Evolutionary conservation across 2,113 vertebrate species (phyloP).

Genomic region (Arvicanthis niloticus): DNA sequence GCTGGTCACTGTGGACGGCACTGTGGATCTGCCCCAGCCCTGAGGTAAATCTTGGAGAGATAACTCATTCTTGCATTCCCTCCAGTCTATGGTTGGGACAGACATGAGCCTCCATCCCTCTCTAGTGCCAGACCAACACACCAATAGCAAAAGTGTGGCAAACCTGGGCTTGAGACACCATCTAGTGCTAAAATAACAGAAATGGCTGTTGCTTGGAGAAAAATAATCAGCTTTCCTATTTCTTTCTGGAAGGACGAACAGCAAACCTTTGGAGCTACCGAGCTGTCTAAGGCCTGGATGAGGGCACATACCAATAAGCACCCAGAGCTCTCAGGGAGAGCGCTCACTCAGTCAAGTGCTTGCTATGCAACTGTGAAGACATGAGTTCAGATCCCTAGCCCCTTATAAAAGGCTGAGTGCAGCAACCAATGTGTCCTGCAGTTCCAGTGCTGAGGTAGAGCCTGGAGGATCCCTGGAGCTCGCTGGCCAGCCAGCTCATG

Average conservation of each 20-base stretch:
- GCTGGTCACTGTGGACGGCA: neutral
- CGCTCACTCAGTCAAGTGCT: neutral
- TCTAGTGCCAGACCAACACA: neutral
- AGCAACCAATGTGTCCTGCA: neutral
- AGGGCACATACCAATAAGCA: no score
- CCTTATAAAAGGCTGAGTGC: neutral
- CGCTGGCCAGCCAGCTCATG: rapidly evolving
- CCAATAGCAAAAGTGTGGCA: neutral
- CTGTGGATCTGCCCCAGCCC: neutral
- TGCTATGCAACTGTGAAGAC: neutral
- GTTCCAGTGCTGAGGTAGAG: neutral
- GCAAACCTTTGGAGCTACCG: no score
- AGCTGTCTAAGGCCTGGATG: neutral
- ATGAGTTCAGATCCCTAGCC: neutral
- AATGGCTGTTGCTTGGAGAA: neutral
- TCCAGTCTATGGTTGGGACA: no score
- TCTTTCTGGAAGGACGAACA: neutral
- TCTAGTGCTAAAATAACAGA: neutral
- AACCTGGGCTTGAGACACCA: neutral
- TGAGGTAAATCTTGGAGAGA: neutral
- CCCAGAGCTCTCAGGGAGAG: no score
- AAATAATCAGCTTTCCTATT: neutral
- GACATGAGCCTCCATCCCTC: neutral
- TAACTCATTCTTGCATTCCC: neutral
- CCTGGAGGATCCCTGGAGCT: neutral